Evolutionary conservation across 2,888 invertebrate genomes (phyloP).

Genomic region (Quadroppia sp.): DNA sequence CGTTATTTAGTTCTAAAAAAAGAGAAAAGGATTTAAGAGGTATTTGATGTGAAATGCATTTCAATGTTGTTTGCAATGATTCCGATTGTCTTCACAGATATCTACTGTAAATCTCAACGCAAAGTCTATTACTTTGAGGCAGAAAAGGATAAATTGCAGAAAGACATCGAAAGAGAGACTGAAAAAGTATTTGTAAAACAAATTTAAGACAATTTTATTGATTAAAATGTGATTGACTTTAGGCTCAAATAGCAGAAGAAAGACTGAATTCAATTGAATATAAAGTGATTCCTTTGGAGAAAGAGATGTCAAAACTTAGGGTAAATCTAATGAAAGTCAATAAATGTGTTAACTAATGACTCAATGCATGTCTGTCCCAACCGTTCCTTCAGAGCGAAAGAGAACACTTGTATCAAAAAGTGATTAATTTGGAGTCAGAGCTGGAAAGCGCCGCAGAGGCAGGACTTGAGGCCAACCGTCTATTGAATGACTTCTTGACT

Average conservation of each 20-base stretch:
- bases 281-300: constrained; percentile 26
- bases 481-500: constrained; percentile 19
- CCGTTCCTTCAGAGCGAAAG: constrained; percentile 3
- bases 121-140: constrained; percentile 39
- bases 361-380: background rate
- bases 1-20: constrained; percentile 14
- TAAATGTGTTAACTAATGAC: too few relatives aligned
- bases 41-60: background rate
- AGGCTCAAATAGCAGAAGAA: background rate
- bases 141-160: constrained; percentile 37
- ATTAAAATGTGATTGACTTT: background rate
- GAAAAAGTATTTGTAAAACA: constrained; percentile 31
- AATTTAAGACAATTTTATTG: background rate
- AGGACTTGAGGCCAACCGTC: background rate
- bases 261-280: constrained; percentile 22
- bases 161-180: constrained; percentile 14
- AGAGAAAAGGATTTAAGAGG: constrained; percentile 37
- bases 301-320: constrained; percentile 27
- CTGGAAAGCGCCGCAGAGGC: background rate
- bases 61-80: constrained; percentile 5
- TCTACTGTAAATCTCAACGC: constrained; percentile 31
- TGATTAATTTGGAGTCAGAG: background rate
- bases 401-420: constrained; percentile 8
- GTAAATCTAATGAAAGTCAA: background rate
- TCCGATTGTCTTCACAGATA: constrained; percentile 29